phyloP scores from a whole-genome alignment of 2,797 vertebrate genomes.

The Scolopax bukidnonensis region DNA sequence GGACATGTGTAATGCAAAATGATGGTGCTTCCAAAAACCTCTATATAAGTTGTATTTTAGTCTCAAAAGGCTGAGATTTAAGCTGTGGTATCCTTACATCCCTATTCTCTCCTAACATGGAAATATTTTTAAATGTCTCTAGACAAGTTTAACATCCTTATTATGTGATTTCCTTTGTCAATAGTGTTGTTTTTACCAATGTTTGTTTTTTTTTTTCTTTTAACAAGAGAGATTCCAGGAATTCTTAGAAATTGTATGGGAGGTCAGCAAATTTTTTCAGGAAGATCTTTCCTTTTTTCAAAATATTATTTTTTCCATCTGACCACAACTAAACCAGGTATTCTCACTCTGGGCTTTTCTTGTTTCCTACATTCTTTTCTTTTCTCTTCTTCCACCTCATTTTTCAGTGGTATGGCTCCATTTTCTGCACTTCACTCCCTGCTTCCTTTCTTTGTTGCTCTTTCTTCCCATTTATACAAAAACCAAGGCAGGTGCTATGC shows the following conservation, averaged over 20 bases:
- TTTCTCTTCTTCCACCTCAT: background rate
- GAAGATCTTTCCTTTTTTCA: background rate
- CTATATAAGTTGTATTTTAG: background rate
- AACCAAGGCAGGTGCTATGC: background rate
- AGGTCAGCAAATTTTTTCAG: background rate
- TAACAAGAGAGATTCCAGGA: background rate
- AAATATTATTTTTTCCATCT: background rate
- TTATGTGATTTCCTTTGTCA: background rate
- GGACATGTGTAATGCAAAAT: background rate
- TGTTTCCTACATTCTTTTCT: background rate
- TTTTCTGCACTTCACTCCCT: background rate
- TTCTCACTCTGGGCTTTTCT: background rate
- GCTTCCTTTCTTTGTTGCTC: background rate
- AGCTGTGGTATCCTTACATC: background rate
- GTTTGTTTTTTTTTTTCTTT: background rate
- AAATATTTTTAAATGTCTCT: background rate
- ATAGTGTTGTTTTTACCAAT: rapidly evolving
- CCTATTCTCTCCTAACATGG: background rate
- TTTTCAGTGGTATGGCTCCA: background rate
- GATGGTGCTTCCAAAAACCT: background rate
- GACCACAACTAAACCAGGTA: background rate
- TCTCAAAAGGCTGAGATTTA: background rate
- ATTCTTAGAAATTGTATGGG: background rate
- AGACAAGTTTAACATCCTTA: background rate
- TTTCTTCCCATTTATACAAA: background rate